Percentiles rank a stretch among this genome's conserved stretches.
Conservation (phyloP, 2,113 vertebrate genomes). For the Hippocampus zosterae region DNA sequence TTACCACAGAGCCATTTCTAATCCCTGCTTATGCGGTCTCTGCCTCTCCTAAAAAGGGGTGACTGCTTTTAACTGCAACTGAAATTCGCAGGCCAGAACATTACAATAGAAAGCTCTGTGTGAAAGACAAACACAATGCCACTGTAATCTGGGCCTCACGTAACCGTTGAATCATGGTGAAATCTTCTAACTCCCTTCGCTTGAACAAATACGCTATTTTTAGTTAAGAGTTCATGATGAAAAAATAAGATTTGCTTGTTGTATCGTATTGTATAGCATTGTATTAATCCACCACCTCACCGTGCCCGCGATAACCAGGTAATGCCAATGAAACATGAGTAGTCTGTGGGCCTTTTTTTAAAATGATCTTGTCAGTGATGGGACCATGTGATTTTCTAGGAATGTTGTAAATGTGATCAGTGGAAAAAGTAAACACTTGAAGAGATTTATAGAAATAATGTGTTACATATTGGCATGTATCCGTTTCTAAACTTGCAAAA, state of each 20-base stretch:
- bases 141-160: neutral
- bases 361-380: neutral
- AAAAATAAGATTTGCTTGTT: neutral
- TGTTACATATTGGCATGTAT: too few relatives aligned
- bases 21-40: conserved; percentile 62
- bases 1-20: conserved; percentile 61
- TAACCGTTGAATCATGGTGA: conserved; percentile 3
- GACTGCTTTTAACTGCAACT: conserved; percentile 40
- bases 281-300: neutral
- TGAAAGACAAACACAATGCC: conserved; percentile 6
- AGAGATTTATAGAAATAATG: neutral
- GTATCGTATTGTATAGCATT: too few relatives aligned
- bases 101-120: conserved; percentile 25
- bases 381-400: neutral
- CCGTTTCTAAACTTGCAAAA: too few relatives aligned
- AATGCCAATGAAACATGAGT: neutral
- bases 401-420: neutral
- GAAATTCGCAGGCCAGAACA: conserved; percentile 17
- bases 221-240: neutral
- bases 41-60: conserved; percentile 52
- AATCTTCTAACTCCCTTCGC: conserved; percentile 14
- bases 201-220: neutral
- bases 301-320: neutral
- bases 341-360: neutral
- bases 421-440: neutral